A percentile compares a stretch with the other conserved stretches of the same genome.
phyloP scores from a whole-genome alignment of 2,113 vertebrate species.

The Rallus limicola region DNA sequence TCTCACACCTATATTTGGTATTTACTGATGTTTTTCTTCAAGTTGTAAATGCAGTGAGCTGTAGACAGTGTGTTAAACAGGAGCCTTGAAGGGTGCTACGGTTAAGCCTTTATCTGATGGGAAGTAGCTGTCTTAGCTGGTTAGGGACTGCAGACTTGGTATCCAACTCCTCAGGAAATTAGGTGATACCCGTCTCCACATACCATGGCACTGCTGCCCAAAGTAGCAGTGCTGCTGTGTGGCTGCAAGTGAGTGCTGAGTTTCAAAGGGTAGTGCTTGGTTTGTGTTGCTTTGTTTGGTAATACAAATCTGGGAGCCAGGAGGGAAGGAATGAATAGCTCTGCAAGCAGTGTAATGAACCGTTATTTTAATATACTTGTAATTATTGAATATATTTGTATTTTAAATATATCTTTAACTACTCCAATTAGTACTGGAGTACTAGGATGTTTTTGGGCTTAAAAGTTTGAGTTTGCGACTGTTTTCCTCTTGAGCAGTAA shows the following conservation, averaged over 20 bases:
- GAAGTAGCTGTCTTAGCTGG: not conserved
- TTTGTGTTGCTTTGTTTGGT: not conserved
- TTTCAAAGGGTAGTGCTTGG: not conserved
- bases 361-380: not conserved
- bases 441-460: not conserved
- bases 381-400: not conserved
- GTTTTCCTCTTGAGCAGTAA: not conserved
- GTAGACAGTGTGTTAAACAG: not conserved
- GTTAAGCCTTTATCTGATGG: not conserved
- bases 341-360: not conserved
- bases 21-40: not conserved
- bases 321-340: not conserved
- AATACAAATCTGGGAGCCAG: not conserved
- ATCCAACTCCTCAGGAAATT: not conserved
- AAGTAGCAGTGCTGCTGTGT: not conserved
- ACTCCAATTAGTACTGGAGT: not conserved
- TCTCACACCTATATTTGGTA: not conserved
- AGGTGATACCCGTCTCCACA: accelerated
- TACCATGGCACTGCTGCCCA: not conserved
- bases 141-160: not conserved
- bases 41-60: not conserved
- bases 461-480: not conserved
- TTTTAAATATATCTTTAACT: too few relatives aligned
- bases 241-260: not conserved
- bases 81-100: not conserved